Percentiles rank a stretch among this genome's conserved stretches.
Conservation (phyloP, 2,888 invertebrate species). For the Tachina fera region DNA sequence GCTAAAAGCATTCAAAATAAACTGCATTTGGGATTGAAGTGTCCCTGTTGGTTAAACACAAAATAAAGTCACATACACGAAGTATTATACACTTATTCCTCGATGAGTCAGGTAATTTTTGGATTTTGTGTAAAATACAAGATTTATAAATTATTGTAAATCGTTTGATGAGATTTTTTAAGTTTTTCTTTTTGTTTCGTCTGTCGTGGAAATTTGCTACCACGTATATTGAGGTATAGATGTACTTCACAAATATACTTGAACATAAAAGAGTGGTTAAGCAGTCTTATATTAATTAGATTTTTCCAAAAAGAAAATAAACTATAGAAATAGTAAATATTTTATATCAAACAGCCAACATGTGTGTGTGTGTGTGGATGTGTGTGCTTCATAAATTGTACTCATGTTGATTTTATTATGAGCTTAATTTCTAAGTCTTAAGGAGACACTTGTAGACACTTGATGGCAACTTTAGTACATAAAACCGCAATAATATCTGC, state of each 20-base stretch:
- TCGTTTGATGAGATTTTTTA: too few relatives aligned
- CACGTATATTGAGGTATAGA: background rate
- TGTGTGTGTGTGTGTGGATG: background rate
- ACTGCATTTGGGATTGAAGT: background rate
- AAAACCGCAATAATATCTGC: conserved; percentile 3
- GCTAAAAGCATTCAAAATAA: background rate
- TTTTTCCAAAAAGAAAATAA: background rate
- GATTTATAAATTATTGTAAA: too few relatives aligned
- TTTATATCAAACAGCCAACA: conserved; percentile 9
- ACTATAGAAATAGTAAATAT: conserved; percentile 14
- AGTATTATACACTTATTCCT: background rate
- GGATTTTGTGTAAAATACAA: background rate
- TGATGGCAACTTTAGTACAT: too few relatives aligned
- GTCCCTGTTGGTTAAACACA: background rate
- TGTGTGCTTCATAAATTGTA: background rate
- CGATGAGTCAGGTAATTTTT: background rate
- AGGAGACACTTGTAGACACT: too few relatives aligned
- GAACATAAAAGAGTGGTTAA: background rate
- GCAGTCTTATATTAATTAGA: conserved; percentile 29
- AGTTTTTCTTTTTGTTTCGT: too few relatives aligned
- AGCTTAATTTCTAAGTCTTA: conserved; percentile 10
- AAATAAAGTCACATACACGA: background rate
- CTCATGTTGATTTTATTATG: conserved; percentile 19
- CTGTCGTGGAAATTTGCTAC: background rate
- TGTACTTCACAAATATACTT: background rate